These are phyloP conservation scores for Heteromyza rotundicornis DNA, from an alignment of 2,888 invertebrate species.

Conservation along the genomic window DNA sequence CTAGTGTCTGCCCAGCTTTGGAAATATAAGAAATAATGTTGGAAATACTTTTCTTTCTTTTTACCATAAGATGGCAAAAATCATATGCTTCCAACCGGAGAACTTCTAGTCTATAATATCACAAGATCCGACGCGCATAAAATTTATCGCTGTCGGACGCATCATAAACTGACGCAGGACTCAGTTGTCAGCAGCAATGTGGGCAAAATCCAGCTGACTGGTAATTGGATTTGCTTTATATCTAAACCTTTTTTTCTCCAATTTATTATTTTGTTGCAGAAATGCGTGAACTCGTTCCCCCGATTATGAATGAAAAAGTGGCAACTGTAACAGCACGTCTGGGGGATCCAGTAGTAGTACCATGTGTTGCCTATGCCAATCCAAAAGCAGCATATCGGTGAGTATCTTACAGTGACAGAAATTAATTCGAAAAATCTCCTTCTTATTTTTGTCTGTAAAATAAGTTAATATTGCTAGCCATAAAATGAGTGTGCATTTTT, in stretches of 20 bases:
- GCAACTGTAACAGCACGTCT: conserved; percentile 63
- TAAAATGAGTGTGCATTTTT: no score
- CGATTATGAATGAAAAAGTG: conserved; percentile 67
- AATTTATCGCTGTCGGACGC: conserved; percentile 68
- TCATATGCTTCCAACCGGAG: conserved; percentile 68
- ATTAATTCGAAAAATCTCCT: no score
- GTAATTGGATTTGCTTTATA: conserved; percentile 46
- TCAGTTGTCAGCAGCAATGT: conserved; percentile 67
- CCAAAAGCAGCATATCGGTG: conserved; percentile 68
- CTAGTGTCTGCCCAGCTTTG: no score
- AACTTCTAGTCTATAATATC: conserved; percentile 68
- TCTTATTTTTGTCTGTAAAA: no score
- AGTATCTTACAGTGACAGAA: no score
- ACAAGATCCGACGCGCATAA: conserved; percentile 66
- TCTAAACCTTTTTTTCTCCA: neutral
- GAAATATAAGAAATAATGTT: no score
- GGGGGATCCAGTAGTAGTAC: conserved; percentile 67
- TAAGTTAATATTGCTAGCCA: no score
- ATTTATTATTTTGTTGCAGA: conserved; percentile 47
- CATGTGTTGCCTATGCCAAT: conserved; percentile 70
- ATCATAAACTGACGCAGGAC: conserved; percentile 69
- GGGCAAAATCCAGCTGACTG: conserved; percentile 67
- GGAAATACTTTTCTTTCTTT: no score
- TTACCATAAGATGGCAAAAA: conserved; percentile 65
- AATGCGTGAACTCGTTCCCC: conserved; percentile 66